Evolutionary conservation across 2,888 invertebrate species (phyloP), one percentile per base, ranked within the genome.

Genomic region (Sinopyrophorus schimmeli): DNA sequence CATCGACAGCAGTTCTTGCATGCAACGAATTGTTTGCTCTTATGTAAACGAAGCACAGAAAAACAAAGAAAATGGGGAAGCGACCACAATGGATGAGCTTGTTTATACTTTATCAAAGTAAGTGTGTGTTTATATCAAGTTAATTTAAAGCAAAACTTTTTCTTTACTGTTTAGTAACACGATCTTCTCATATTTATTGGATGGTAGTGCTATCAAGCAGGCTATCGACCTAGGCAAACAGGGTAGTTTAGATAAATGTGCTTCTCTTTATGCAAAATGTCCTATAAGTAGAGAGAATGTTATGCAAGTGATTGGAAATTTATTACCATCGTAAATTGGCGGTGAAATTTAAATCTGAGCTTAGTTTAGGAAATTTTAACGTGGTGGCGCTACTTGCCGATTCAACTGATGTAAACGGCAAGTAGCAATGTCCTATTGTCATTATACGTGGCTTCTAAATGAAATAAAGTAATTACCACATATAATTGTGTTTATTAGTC

Each of bases 11-110:
- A 79, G 82, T 1, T 80, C 82, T 2, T 87, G 87, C 60, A 80
- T 83, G 77, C 86, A 86, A 70, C 76, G 86, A 5, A 74, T 84
- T 3, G 77, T 86, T 16, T 87, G 87, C 62, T 83, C 83, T 0
- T 88, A 87, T 65, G 82, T 88, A 1, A 82, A 86, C 55, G 79
- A 83, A 21, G 86, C 88, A 0, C 82, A 81, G 56, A 80, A 80
- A 55, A 85, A 83, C 62, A 76, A 82, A 65, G 70, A 79, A 47
- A 73, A 73, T 17, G 86, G 85, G 2, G 80, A 81, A 55, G 80
- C 80, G 0, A 82, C 80, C 4, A 81, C 82, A 44, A 75, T 84
- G 46, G 86, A 86, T 63, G 76, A 80, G 41, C 66, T 86, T 18
- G 74, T 86, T 41, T 76, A 81, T 50, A 76, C 80, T 26, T 59